Evolutionary conservation across 2,113 vertebrate genomes (phyloP), one percentile per base, ranked within the genome.

Genomic region (Cynopterus brachyotis): DNA sequence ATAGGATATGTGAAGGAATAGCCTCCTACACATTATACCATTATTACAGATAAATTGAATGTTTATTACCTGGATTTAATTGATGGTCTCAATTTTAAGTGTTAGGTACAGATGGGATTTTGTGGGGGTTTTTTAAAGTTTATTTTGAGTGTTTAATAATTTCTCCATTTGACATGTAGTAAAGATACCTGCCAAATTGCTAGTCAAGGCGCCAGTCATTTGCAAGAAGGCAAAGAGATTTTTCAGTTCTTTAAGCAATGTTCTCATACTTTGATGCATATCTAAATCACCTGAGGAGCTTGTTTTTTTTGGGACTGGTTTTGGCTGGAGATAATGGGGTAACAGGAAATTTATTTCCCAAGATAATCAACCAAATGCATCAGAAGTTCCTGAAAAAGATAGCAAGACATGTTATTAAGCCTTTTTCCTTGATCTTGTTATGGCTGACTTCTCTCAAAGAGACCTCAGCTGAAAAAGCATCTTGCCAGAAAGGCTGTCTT

Each of bases 31-130:
- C 70, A 5, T 30, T 95, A 12, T 30, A 70, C 28, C 19, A 90
- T 96, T 90, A 80, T 91, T 83, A 69, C 0, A 88, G 60, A 42
- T 5, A 91, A 86, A 96, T 84, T 69, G 72, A 72, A 64, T 64
- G 32, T 64, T 79, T 95, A 86, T 32, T 69, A 42, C 20, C n/a
- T 17, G 62, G 42, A 85, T 47, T 47, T 91, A 93, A 80, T 37
- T 35, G 11, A 40, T 42, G 85, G 16, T 60, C 7, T 73, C 67
- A 72, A 84, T 92, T 91, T 82, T 91, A 88, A 87, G 8, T 45
- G 55, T 91, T 45, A 67, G 86, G 5, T 62, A 79, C 60, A 10
- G 64, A 24, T 92, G 42, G 32, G 15, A 66, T 32, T 50, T 95
- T 28, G 32, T 40, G 35, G n/a, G n/a, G n/a, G 69, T 42, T 79